Evolutionary conservation across 2,797 vertebrate genomes (phyloP), one percentile per base, ranked within the genome.

Genomic region (Mycteria americana): DNA sequence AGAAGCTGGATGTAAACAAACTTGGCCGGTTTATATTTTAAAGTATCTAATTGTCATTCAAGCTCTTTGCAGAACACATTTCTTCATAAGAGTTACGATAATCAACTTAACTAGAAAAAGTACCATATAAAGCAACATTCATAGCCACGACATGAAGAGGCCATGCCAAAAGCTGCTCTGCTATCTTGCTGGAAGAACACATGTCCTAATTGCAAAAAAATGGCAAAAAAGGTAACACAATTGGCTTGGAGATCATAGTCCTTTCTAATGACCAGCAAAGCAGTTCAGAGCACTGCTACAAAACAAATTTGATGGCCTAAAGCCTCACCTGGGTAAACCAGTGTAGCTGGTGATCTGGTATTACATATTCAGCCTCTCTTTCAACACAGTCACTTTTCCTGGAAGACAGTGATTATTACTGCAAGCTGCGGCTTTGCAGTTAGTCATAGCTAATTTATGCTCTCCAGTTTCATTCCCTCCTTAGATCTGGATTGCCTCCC

Each of bases 71-170:
- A 85, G 51, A 85, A 85, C 21, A 73, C 9, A 41, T 53, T 85
- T 67, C 91, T 77, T 78, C 15, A 41, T 7, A 91, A 74, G 23
- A 25, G 31, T 72, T 60, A 74, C 12, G 18, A 79, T 90, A 81
- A 83, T 64, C 37, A 78, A 53, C 57, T 70, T 77, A 70, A 87
- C 23, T 70, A 72, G 70, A 85, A 90, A 53, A 74, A 82, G n/a
- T 37, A 91, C 67, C 27, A 37, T 31, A 81, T 54, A 91, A 94
- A 93, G 70, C 51, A 94, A 53, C 28, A 70, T 56, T 82, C 24
- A 48, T 6, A 85, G 39, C 43, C 24, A 12, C n/a, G 88, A 73
- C 28, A 33, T 12, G 28, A 74, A 80, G 30, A 35, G 28, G n/a
- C 31, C 31, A 78, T 12, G 50, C 30, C 70, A 87, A 92, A 87